Conservation (phyloP, 2,113 vertebrate genomes). For the Upupa epops region DNA sequence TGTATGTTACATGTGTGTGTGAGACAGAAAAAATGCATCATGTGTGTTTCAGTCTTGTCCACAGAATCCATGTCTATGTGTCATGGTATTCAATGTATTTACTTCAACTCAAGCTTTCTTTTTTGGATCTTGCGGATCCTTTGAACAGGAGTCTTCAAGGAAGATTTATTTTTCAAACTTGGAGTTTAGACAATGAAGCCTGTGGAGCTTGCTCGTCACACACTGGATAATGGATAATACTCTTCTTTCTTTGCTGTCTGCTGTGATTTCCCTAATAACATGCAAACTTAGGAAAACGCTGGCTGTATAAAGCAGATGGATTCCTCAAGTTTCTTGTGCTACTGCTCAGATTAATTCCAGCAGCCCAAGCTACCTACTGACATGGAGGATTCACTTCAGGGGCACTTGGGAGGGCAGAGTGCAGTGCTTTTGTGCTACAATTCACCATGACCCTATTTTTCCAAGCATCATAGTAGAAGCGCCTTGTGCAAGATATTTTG, state of each 20-base stretch:
- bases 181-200: constrained; percentile 34
- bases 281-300: constrained; percentile 7
- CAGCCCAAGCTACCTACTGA: not conserved
- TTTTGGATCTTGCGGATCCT: too few relatives aligned
- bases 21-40: not conserved
- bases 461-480: not conserved
- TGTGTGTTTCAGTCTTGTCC: not conserved
- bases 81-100: not conserved
- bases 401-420: not conserved
- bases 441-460: not conserved
- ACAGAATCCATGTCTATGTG: not conserved
- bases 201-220: constrained; percentile 1
- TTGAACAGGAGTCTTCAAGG: constrained; percentile 15
- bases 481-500: not conserved
- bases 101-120: too few relatives aligned
- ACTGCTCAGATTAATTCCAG: constrained; percentile 14
- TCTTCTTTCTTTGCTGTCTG: not conserved
- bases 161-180: constrained; percentile 47
- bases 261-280: constrained; percentile 27
- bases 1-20: not conserved
- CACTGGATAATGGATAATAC: constrained; percentile 6
- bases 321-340: constrained; percentile 13
- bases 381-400: not conserved
- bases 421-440: not conserved
- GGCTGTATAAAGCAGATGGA: not conserved